A percentile compares a stretch with the other conserved stretches of the same genome.
Evolutionary conservation across 2,888 invertebrate species (phyloP).

Genomic region (Uloborus plumipes): DNA sequence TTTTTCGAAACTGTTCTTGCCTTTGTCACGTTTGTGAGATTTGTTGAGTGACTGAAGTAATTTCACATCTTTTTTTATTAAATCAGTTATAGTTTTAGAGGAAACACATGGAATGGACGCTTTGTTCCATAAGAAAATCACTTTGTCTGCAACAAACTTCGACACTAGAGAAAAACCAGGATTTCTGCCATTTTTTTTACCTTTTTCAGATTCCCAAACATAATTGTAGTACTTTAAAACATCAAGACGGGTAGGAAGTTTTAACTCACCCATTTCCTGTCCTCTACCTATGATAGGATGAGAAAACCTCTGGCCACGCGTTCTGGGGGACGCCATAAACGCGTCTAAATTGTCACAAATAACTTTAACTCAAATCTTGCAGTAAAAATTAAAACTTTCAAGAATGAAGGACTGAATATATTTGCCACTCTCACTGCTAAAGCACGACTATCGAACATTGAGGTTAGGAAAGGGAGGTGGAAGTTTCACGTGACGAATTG

Average conservation of each 20-base stretch:
- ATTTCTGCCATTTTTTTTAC: conserved; percentile 6
- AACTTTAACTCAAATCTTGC: neutral
- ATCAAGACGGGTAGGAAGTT: neutral
- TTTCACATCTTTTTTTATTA: neutral
- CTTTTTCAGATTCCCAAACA: conserved; percentile 12
- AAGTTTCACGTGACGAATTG: neutral
- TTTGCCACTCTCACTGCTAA: conserved; percentile 6
- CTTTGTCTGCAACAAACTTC: neutral
- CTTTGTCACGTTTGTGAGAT: conserved; percentile 9
- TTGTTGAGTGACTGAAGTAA: conserved; percentile 13
- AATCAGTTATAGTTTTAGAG: conserved; percentile 5
- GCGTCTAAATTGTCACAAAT: conserved; percentile 3
- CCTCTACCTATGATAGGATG: neutral
- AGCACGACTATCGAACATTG: conserved; percentile 1
- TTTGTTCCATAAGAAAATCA: neutral
- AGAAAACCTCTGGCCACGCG: neutral
- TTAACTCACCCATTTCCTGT: neutral
- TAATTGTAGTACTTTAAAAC: conserved; percentile 7
- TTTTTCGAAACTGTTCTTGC: neutral
- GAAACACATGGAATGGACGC: neutral
- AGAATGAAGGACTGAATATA: conserved; percentile 1
- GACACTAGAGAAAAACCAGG: conserved; percentile 4
- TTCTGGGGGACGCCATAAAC: conserved; percentile 6
- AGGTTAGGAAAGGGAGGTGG: neutral
- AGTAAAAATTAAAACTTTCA: neutral